A percentile compares a stretch with the other conserved stretches of the same genome.
phyloP scores from a whole-genome alignment of 2,113 vertebrate species.

The Meles meles region DNA sequence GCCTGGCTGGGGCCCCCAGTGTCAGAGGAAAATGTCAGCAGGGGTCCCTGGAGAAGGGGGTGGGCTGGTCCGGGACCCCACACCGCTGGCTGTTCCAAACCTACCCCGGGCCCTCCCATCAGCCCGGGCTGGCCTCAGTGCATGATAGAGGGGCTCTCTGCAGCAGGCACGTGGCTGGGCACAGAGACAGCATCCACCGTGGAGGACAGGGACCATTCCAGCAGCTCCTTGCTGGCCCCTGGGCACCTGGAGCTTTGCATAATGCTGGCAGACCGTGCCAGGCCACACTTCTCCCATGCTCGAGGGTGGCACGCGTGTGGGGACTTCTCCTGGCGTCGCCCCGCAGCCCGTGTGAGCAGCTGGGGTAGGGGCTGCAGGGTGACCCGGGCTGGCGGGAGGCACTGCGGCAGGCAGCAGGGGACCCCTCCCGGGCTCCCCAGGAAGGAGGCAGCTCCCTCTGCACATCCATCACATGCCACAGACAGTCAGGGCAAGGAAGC shows the following conservation, averaged over 20 bases:
- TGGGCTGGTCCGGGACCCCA: neutral
- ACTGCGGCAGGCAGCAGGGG: rapidly evolving
- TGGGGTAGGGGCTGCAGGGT: rapidly evolving
- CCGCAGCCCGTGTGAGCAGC: rapidly evolving
- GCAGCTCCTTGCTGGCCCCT: rapidly evolving
- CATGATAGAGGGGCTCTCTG: rapidly evolving
- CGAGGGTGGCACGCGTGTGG: rapidly evolving
- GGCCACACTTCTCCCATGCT: neutral
- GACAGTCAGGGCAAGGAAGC: neutral
- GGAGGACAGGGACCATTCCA: rapidly evolving
- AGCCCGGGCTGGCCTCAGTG: rapidly evolving
- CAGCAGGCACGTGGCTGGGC: rapidly evolving
- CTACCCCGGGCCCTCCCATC: rapidly evolving
- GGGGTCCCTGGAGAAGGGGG: rapidly evolving
- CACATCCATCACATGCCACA: rapidly evolving
- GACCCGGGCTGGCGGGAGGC: rapidly evolving
- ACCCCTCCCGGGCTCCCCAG: rapidly evolving
- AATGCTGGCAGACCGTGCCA: neutral
- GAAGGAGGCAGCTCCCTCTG: neutral
- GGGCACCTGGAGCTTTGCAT: rapidly evolving
- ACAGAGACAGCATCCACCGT: rapidly evolving
- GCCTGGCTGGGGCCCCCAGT: neutral
- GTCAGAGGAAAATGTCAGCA: rapidly evolving
- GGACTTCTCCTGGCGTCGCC: rapidly evolving
- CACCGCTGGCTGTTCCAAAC: too few relatives aligned